Evolutionary conservation across 2,797 vertebrate species (phyloP).

Genomic region (Tolypeutes matacus): DNA sequence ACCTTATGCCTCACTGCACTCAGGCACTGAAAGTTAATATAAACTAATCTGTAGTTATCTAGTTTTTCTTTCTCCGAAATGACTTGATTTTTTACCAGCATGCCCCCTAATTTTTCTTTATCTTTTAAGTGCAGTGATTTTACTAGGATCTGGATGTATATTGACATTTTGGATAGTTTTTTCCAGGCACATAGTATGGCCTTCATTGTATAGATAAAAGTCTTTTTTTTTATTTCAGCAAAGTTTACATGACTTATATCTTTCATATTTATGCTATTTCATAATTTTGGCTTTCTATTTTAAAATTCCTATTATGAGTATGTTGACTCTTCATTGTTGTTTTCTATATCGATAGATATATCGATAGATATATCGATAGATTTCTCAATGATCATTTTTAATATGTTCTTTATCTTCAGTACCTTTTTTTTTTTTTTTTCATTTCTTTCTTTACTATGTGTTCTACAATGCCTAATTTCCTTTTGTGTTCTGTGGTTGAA

Average conservation of each 20-base stretch:
- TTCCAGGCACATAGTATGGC: background rate
- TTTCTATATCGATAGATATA: background rate
- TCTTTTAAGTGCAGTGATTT: background rate
- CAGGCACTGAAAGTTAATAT: background rate
- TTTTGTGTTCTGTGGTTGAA: background rate
- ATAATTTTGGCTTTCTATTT: background rate
- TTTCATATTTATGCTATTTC: constrained; percentile 14
- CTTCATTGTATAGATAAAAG: background rate
- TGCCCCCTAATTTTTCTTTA: background rate
- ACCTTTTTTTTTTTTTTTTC: background rate
- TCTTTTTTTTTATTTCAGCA: background rate
- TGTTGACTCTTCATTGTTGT: background rate
- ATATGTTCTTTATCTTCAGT: background rate
- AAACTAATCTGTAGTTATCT: constrained; percentile 3
- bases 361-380: too few species aligned
- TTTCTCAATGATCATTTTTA: background rate
- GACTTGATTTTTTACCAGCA: background rate
- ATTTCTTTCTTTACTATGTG: background rate
- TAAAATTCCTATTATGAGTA: constrained; percentile 10
- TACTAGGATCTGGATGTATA: background rate
- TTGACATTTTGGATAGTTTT: background rate
- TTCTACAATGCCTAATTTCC: background rate
- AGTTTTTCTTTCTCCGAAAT: background rate
- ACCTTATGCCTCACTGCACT: background rate
- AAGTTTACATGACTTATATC: constrained; percentile 2